These are phyloP conservation scores for Heliothis peltigera DNA, from an alignment of 2,888 invertebrate species.

Conservation along the genomic window DNA sequence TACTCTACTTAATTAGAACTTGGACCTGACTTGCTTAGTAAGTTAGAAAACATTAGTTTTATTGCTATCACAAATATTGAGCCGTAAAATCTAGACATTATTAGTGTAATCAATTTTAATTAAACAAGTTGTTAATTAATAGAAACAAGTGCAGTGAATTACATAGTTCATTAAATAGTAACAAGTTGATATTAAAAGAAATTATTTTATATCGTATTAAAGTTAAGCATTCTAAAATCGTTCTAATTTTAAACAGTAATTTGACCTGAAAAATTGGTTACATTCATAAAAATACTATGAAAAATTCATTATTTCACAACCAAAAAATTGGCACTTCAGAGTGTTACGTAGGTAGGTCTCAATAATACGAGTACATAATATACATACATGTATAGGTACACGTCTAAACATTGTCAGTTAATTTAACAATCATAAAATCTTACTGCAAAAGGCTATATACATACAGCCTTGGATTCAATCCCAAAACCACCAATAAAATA, in stretches of 20 bases:
- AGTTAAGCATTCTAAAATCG: background rate
- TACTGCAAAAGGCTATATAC: conserved; percentile 10
- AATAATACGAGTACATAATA: no score
- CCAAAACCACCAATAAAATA: conserved; percentile 21
- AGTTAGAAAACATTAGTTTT: conserved; percentile 9
- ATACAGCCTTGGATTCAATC: conserved; percentile 27
- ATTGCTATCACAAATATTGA: conserved; percentile 23
- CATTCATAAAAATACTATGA: background rate
- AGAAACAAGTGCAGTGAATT: background rate
- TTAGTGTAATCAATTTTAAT: background rate
- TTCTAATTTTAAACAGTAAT: background rate
- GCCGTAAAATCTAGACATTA: background rate
- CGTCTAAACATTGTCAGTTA: conserved; percentile 6
- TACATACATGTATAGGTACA: no score
- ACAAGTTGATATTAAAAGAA: conserved; percentile 1
- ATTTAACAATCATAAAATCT: conserved; percentile 37
- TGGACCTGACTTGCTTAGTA: conserved; percentile 26
- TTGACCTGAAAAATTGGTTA: background rate
- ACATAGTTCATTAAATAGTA: background rate
- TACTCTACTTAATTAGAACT: conserved; percentile 29
- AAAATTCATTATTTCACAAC: conserved; percentile 16
- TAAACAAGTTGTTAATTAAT: conserved; percentile 9
- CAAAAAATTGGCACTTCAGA: conserved; percentile 45
- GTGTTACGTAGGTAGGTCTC: conserved; percentile 22
- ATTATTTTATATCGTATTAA: background rate